Evolutionary conservation across 2,888 invertebrate species (phyloP).

Genomic region (Epinotia bilunana): DNA sequence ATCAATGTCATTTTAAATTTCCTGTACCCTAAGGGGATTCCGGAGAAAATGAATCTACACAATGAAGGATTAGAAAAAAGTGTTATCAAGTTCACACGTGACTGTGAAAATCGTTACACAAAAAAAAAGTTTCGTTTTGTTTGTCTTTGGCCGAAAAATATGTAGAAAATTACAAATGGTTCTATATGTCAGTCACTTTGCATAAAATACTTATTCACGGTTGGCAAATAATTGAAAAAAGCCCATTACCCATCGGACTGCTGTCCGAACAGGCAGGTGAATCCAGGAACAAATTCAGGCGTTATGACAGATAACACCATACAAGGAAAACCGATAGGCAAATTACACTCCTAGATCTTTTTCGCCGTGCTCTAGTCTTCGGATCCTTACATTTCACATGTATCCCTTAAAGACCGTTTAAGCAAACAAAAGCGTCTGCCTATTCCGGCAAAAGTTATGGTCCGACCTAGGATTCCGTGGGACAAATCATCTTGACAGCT

Average conservation of each 20-base stretch:
- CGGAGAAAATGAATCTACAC: too few species aligned
- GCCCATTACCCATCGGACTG: conserved; percentile 7
- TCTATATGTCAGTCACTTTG: too few species aligned
- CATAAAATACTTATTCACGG: background rate
- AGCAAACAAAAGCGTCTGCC: conserved; percentile 10
- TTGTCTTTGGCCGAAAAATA: too few species aligned
- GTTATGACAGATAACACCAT: background rate
- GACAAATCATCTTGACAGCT: too few species aligned
- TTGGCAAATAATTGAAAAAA: conserved; percentile 10
- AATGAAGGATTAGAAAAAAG: too few species aligned
- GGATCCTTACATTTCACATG: background rate
- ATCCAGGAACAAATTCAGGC: background rate
- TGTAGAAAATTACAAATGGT: too few species aligned
- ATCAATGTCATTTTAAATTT: too few species aligned
- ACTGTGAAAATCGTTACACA: too few species aligned
- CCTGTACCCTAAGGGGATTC: too few species aligned
- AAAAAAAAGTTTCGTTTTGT: too few species aligned
- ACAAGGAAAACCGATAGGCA: background rate
- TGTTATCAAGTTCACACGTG: too few species aligned
- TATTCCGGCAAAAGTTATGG: background rate
- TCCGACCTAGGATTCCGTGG: too few species aligned
- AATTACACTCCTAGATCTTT: background rate
- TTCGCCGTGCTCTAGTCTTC: conserved; percentile 9
- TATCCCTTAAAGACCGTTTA: background rate
- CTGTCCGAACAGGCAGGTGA: conserved; percentile 9